A percentile compares a stretch with the other conserved stretches of the same genome.
These are phyloP conservation scores for Oreotrochilus melanogaster DNA, from an alignment of 2,113 vertebrate species.

Conservation along the genomic window DNA sequence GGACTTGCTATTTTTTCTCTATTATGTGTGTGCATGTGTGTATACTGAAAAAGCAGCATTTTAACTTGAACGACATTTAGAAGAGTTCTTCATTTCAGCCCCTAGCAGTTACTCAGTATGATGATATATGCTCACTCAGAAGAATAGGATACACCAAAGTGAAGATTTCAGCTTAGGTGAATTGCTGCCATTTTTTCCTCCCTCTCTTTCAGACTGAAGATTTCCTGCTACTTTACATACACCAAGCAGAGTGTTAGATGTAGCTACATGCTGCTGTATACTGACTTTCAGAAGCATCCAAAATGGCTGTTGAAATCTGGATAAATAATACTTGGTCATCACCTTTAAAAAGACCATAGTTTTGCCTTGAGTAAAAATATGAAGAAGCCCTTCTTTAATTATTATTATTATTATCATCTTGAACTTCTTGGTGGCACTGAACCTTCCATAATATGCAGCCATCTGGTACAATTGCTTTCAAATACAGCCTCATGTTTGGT, in stretches of 20 bases:
- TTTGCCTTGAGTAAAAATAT: conserved; percentile 32
- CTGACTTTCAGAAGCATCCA: neutral
- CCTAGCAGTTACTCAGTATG: neutral
- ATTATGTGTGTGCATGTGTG: too few species aligned
- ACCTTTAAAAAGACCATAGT: conserved; percentile 18
- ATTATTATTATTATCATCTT: conserved; percentile 30
- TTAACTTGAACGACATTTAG: neutral
- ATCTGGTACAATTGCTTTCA: conserved; percentile 43
- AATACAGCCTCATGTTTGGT: conserved; percentile 55
- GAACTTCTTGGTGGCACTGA: conserved; percentile 5
- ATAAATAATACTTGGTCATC: conserved; percentile 51
- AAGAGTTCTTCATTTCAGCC: neutral
- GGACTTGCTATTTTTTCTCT: neutral
- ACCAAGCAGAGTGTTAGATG: neutral
- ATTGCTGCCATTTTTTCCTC: neutral
- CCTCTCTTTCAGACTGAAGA: neutral
- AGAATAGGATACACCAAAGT: neutral
- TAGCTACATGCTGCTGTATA: neutral
- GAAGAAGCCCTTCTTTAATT: conserved; percentile 25
- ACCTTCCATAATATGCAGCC: conserved; percentile 47
- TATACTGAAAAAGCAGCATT: neutral
- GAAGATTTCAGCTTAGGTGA: neutral
- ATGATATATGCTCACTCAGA: neutral
- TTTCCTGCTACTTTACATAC: neutral
- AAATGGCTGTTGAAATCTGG: conserved; percentile 49